phyloP scores from a whole-genome alignment of 2,113 vertebrate genomes.

The Suncus etruscus region DNA sequence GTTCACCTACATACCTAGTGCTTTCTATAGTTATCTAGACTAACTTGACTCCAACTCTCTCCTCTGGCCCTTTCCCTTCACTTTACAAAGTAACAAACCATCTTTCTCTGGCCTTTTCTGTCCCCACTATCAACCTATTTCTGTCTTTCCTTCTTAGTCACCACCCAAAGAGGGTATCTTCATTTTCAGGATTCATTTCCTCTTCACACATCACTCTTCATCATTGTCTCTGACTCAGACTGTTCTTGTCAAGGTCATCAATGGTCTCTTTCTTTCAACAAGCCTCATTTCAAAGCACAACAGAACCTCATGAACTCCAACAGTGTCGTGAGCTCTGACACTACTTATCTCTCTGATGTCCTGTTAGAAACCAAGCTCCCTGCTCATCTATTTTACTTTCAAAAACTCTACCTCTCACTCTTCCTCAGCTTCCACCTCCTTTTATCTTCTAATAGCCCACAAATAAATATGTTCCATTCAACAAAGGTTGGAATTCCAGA shows the following conservation, averaged over 20 bases:
- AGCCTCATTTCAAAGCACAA: background rate
- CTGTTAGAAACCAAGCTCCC: background rate
- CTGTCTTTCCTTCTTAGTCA: background rate
- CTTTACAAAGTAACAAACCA: background rate
- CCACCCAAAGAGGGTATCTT: background rate
- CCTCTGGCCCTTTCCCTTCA: background rate
- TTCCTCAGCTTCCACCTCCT: background rate
- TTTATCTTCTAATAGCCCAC: background rate
- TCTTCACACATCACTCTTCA: background rate
- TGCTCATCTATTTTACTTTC: slow-evolving; percentile 18
- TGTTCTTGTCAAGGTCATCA: background rate
- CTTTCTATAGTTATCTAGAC: background rate
- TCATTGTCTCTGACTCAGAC: slow-evolving; percentile 4
- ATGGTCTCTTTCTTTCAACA: background rate
- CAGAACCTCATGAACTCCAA: no score
- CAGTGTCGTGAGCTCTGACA: no score
- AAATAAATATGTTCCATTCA: background rate
- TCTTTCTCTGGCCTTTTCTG: background rate
- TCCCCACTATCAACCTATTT: background rate
- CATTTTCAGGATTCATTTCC: background rate
- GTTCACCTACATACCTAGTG: background rate
- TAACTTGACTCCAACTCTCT: background rate
- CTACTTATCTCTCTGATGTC: background rate
- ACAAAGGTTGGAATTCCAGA: background rate
- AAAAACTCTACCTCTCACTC: background rate